phyloP scores from a whole-genome alignment of 1,140 invertebrate species.

The Anastatus disparis region DNA sequence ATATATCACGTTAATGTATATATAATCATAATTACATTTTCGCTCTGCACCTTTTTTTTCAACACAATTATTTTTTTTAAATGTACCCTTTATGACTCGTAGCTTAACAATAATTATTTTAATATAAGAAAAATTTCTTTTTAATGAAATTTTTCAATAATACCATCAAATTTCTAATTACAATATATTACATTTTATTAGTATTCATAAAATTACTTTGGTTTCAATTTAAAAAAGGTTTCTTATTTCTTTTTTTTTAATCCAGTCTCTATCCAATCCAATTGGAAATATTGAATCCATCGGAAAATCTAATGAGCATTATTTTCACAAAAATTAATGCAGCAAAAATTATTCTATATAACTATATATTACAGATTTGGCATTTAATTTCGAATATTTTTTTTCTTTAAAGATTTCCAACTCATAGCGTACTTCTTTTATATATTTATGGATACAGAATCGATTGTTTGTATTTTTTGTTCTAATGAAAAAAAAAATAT shows the following conservation, averaged over 20 bases:
- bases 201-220: constrained; percentile 28
- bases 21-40: constrained; percentile 55
- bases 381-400: neutral
- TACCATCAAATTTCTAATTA: constrained; percentile 62
- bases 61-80: constrained; percentile 60
- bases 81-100: constrained; percentile 46
- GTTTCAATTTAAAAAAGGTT: constrained; percentile 18
- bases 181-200: constrained; percentile 61
- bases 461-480: neutral
- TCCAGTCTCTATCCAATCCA: neutral
- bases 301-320: neutral
- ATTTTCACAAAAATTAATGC: neutral
- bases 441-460: constrained; percentile 10
- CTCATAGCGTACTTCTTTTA: too few relatives aligned
- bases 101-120: constrained; percentile 49
- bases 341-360: neutral
- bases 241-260: neutral
- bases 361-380: constrained; percentile 20
- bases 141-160: constrained; percentile 52
- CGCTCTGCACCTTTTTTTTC: constrained; percentile 37
- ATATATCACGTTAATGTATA: constrained; percentile 58
- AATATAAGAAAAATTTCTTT: constrained; percentile 49
- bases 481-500: neutral
- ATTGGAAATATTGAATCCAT: constrained; percentile 11
- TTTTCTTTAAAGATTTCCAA: too few relatives aligned